Evolutionary conservation across 2,797 vertebrate species (phyloP).

Genomic region (Mormyrus proboscirostris): DNA sequence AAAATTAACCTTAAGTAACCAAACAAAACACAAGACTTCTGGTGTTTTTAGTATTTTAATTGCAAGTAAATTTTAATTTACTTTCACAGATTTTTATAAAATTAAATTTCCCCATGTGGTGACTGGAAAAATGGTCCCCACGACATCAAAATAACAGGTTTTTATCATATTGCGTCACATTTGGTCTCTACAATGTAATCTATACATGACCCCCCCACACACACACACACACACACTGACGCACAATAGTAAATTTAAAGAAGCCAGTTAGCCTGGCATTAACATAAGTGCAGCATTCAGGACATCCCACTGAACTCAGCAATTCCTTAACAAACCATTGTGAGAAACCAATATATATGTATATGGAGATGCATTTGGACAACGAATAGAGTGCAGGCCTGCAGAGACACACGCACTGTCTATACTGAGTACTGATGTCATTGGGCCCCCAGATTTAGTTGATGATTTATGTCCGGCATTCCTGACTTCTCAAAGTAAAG

Average conservation of each 20-base stretch:
- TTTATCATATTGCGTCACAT: no score
- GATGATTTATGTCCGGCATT: not conserved
- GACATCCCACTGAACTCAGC: not conserved
- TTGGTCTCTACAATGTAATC: no score
- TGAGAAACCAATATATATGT: not conserved
- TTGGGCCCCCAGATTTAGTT: not conserved
- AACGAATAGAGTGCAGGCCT: not conserved
- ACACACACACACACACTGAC: not conserved
- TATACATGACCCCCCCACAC: no score
- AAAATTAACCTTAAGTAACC: no score
- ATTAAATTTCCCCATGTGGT: no score
- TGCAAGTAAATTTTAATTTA: no score
- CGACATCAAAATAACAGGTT: no score
- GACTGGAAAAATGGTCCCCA: no score
- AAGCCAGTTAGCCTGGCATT: not conserved
- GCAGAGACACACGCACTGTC: not conserved
- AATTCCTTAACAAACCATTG: not conserved
- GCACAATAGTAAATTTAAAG: not conserved
- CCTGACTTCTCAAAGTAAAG: not conserved
- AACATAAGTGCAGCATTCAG: not conserved
- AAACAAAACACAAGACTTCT: no score
- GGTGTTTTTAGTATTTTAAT: no score
- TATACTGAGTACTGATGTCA: not conserved
- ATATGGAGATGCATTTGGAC: not conserved
- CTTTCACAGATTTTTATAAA: no score